Evolutionary conservation across 2,888 invertebrate genomes (phyloP), one percentile per base, ranked within the genome.

Genomic region (Papilio elwesi): DNA sequence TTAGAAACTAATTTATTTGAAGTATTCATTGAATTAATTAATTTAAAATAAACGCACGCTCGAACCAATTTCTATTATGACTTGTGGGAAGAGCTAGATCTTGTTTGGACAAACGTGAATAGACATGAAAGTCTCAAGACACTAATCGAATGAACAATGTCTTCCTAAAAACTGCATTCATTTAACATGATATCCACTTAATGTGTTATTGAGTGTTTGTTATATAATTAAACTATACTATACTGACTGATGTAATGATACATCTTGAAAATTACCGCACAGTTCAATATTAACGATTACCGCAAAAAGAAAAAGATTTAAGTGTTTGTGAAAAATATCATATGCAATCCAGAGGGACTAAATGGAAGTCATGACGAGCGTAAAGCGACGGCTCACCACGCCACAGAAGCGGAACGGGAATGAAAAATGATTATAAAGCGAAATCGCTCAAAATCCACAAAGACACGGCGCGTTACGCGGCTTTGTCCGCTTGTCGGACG

Each of bases 381-480:
- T 91, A 87, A 88, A 89, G 90, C 88, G 82, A 80, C 82, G 76
- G 76, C 79, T 80, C 78, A 77, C 76, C 77, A 76, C 77, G 73
- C 78, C 73, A 77, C 76, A 81, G 59, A 71, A 62, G 72, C 72
- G 72, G 68, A 72, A 72, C 73, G 68, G 47, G 73, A 82, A 89
- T 91, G 92, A 92, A 89, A 91, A 92, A 92, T 93, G 89, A 91
- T 88, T 89, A 87, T 90, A 90, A 90, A 86, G 81, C 88, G 82
- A 88, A 90, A 91, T 90, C 90, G 89, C 87, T 90, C 88, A 91
- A 92, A 92, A 91, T 90, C 90, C 89, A 90, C 90, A 88, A 86
- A 89, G 92, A 91, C 91, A 92, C 89, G 93, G 87, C 88, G 90
- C 88, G 91, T 93, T 92, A 91, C 88, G 83, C 90, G 89, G 91